Evolutionary conservation across 2,797 vertebrate species (phyloP), one percentile per base, ranked within the genome.

Genomic region (Cheracebus regulus): DNA sequence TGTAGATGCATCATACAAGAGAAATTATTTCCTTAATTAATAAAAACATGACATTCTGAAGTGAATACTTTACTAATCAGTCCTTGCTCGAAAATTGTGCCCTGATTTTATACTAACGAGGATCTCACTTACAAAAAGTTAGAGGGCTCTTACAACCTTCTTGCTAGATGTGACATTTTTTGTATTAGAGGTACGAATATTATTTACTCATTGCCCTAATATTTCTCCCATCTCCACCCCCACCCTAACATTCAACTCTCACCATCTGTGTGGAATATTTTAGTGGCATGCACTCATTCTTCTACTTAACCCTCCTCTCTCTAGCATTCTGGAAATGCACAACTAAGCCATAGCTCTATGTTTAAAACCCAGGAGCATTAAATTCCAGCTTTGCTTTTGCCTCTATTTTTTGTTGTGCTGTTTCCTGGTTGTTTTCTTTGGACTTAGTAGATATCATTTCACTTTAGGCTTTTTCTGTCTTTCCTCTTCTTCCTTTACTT

Each of bases 101-200:
- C 95, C 93, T 96, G 75, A 80, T 96, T 78, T 73, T 95, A 86
- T 91, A 86, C 95, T 93, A 96, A 89, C n/a, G 81, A 95, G 57
- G 86, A 78, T 52, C 61, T 83, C 82, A 93, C 87, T 83, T 97
- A 88, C 57, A 92, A 89, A 97, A 98, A 97, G 97, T 98, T 5
- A 3, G 58, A 84, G 92, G 80, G 89, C 70, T 36, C 88, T 98
- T 94, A 0, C 0, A 76, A 10, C 36, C 87, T 58, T 86, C 67
- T 79, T 80, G 58, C 46, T 58, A 80, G 67, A 72, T 75, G 15
- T 46, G 55, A 33, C 78, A 15, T 86, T 97, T 97, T 93, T 86
- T 64, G 80, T 33, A 88, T 55, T 48, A 64, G 90, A 86, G 33
- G 46, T 72, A 30, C 0, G 33, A 50, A 41, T 5, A 76, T 5